Evolutionary conservation across 2,113 vertebrate species (phyloP).

Genomic region (Tupaia chinensis): DNA sequence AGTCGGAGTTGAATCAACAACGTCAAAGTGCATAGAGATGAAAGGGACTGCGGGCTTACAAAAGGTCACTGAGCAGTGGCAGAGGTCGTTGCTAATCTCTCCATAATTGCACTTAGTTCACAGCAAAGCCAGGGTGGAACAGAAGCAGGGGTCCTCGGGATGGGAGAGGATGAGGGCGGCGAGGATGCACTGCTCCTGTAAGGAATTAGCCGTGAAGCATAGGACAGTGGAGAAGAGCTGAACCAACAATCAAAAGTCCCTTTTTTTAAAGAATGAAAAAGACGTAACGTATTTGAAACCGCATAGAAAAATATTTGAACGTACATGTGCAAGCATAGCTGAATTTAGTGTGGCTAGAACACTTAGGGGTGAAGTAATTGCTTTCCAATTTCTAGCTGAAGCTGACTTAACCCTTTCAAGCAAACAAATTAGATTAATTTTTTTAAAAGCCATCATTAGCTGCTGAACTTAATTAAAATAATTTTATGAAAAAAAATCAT

Average conservation of each 20-base stretch:
- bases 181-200: too few species aligned
- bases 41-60: background rate
- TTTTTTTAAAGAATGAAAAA: background rate
- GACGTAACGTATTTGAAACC: background rate
- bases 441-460: background rate
- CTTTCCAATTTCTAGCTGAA: background rate
- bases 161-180: rapidly evolving
- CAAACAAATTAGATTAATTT: background rate
- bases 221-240: rapidly evolving
- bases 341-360: background rate
- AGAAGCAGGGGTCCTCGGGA: background rate
- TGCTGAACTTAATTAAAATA: background rate
- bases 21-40: background rate
- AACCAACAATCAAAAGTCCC: background rate
- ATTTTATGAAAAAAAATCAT: background rate
- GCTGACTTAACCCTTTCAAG: background rate
- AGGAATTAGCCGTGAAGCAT: background rate
- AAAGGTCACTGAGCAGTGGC: rapidly evolving
- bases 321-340: background rate
- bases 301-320: background rate
- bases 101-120: rapidly evolving
- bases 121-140: background rate
- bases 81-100: too few species aligned
- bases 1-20: background rate
- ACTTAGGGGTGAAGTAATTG: background rate